Evolutionary conservation across 2,888 invertebrate species (phyloP).

Genomic region (Gryllus longicercus): DNA sequence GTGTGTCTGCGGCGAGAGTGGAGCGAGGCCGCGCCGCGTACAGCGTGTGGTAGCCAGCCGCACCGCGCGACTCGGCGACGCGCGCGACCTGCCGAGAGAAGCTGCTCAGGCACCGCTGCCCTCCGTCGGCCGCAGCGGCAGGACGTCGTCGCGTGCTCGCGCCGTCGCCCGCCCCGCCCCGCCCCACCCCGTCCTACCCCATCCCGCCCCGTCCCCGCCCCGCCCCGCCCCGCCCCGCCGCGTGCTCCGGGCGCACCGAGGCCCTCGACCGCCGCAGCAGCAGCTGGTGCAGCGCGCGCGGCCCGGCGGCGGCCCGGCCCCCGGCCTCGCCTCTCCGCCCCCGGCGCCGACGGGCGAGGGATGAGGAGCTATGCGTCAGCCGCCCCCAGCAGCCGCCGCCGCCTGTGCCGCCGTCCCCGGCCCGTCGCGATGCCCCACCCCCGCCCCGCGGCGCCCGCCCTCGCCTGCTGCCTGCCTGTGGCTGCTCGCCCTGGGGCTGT

Average conservation of each 20-base stretch:
- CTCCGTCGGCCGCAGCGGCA: no score
- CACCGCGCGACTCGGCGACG: neutral
- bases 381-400: neutral
- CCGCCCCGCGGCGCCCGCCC: neutral
- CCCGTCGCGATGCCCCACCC: neutral
- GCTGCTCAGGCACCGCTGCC: no score
- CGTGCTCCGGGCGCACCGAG: no score
- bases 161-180: no score
- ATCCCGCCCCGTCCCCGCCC: no score
- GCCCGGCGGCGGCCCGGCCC: neutral
- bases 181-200: no score
- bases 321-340: neutral
- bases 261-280: no score
- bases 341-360: neutral
- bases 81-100: neutral
- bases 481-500: neutral
- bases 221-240: no score
- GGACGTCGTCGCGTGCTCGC: no score
- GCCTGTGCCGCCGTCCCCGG: neutral
- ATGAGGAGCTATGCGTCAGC: neutral
- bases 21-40: slow-evolving; percentile 17
- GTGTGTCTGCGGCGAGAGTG: slow-evolving; percentile 17
- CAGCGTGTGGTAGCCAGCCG: neutral
- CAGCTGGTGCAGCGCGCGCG: neutral
- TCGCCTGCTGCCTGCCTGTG: neutral